These are phyloP conservation scores for Craterocephalus amniculus DNA, from an alignment of 2,797 vertebrate genomes.

Conservation along the genomic window DNA sequence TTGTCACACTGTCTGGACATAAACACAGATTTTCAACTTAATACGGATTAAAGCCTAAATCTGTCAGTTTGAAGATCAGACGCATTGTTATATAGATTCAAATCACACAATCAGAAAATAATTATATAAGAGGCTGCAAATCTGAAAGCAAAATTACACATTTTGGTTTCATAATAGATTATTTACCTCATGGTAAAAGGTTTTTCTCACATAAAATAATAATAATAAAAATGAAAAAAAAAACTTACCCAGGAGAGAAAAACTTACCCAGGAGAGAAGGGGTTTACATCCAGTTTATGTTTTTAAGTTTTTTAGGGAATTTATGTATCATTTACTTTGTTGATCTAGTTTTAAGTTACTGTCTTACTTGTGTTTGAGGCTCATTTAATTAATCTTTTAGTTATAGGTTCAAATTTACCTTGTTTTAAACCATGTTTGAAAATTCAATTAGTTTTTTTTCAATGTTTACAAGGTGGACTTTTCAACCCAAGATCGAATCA, in stretches of 20 bases:
- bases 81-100: neutral
- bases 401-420: neutral
- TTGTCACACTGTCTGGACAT: constrained; percentile 18
- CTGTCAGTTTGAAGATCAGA: neutral
- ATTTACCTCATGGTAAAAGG: neutral
- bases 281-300: no score
- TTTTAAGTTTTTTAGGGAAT: neutral
- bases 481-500: neutral
- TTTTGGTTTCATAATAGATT: neutral
- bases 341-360: neutral
- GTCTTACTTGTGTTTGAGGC: neutral
- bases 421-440: neutral
- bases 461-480: neutral
- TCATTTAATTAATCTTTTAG: neutral
- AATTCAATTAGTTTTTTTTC: neutral
- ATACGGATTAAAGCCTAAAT: constrained; percentile 13
- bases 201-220: no score
- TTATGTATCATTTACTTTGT: no score
- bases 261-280: no score
- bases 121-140: constrained; percentile 4
- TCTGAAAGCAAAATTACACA: constrained; percentile 1
- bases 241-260: no score
- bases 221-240: neutral
- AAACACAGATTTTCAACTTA: constrained; percentile 27
- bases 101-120: neutral